Base-by-base conservation (phyloP, 1,140 invertebrate genomes). In the Oreohelix idahoensis region DNA sequence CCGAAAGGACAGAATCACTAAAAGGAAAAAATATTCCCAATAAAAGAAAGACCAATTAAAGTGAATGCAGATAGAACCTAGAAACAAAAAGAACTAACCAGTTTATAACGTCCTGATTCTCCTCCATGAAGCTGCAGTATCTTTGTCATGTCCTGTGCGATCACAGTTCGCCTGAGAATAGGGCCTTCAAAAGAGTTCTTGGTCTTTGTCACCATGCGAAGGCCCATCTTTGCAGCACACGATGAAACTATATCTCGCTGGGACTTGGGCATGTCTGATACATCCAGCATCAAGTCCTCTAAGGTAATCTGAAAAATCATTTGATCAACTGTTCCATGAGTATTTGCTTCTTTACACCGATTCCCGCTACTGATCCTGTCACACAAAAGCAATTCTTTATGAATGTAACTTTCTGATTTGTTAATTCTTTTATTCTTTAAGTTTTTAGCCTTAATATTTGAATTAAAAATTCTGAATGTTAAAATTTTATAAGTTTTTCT, bases 71-170 rank as follows among this genome's bases (percentile, higher is more conserved):
- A 58, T 23, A 58, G 15, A 58, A 58, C 63, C 23, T n/a, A 35
- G n/a, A 66, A 66, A 17, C 4, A 66, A 66, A 11, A 5, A n/a
- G 17, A 35, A 53, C 49, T 36, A 5, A 66, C 77, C 77, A 79
- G 36, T 42, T 79, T 79, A 45, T 66, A 79, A 8, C 77, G 10
- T 8, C 77, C 77, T 26, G 77, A 79, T 23, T 32, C 32, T 35
- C 77, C 77, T 26, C 77, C 77, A 29, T 79, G 29, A n/a, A 79
- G 36, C 77, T 79, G 77, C 36, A 79, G 45, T 32, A 79, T 79
- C 32, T 79, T 79, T 32, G 4, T 29, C 77, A 79, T 79, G n/a
- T 79, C 77, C n/a, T 69, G 51, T 23, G 53, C 77, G 1, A 35
- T 79, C 42, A 69, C 38, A 26, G 53, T 66, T 5, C 77, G 53